Evolutionary conservation across 2,888 invertebrate genomes (phyloP).

Genomic region (Drosophila paranaensis): DNA sequence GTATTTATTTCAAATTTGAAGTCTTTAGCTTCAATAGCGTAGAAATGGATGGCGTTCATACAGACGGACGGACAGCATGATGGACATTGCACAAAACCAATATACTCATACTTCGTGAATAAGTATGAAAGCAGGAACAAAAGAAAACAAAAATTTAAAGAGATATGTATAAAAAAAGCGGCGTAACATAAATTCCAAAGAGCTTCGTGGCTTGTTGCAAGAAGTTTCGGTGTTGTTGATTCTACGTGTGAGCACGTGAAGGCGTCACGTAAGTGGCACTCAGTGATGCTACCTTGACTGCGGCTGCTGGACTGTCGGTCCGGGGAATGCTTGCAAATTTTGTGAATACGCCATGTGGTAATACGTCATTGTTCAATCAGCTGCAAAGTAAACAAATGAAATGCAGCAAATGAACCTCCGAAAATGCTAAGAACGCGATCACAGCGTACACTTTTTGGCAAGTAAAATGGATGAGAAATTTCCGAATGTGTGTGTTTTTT

Average conservation of each 20-base stretch:
- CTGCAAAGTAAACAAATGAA: constrained; percentile 52
- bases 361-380: constrained; percentile 52
- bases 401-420: constrained; percentile 57
- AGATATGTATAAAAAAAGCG: constrained; percentile 32
- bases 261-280: constrained; percentile 67
- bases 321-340: constrained; percentile 50
- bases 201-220: constrained; percentile 75
- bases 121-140: not conserved
- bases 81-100: too few relatives aligned
- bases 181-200: constrained; percentile 70
- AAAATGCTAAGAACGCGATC: constrained; percentile 49
- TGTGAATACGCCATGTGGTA: constrained; percentile 67
- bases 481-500: not conserved
- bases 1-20: too few relatives aligned
- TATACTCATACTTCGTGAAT: too few relatives aligned
- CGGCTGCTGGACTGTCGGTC: constrained; percentile 20
- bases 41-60: too few relatives aligned
- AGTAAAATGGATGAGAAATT: constrained; percentile 4
- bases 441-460: constrained; percentile 29
- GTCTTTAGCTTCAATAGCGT: too few relatives aligned
- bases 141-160: constrained; percentile 20
- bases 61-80: too few relatives aligned
- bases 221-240: constrained; percentile 66
- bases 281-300: constrained; percentile 38
- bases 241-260: constrained; percentile 77